phyloP scores from a whole-genome alignment of 2,113 vertebrate genomes.

The Myiopsitta monachus region DNA sequence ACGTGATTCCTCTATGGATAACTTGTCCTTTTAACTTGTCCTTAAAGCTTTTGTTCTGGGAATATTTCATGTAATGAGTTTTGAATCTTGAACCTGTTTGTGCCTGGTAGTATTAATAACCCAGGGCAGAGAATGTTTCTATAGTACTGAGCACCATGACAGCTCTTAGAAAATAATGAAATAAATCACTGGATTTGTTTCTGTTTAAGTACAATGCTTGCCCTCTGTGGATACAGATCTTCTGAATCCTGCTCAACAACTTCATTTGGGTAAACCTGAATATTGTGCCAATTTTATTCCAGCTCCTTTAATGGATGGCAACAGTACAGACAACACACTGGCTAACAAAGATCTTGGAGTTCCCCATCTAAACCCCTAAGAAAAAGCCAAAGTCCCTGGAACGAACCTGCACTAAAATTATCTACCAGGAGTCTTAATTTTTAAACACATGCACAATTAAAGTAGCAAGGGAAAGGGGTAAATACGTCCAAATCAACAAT shows the following conservation, averaged over 20 bases:
- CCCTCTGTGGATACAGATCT: slow-evolving; percentile 16
- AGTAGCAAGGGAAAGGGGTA: background rate
- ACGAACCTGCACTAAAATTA: background rate
- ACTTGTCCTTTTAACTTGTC: slow-evolving; percentile 10
- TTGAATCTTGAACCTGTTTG: background rate
- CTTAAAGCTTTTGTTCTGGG: background rate
- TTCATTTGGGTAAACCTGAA: slow-evolving; percentile 34
- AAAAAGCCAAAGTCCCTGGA: background rate
- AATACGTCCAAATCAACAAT: background rate
- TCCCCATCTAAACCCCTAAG: background rate
- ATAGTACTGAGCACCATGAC: slow-evolving; percentile 25
- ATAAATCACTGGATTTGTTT: slow-evolving; percentile 38
- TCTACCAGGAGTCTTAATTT: background rate
- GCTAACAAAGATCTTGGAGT: background rate
- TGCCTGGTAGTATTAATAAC: slow-evolving; percentile 36
- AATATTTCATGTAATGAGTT: background rate
- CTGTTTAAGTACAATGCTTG: slow-evolving; percentile 33
- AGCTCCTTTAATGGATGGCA: background rate
- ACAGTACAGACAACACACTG: background rate
- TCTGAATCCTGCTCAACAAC: slow-evolving; percentile 31
- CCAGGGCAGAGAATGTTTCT: background rate
- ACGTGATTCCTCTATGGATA: background rate
- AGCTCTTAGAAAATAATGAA: slow-evolving; percentile 55
- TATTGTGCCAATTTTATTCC: background rate
- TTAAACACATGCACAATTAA: background rate